phyloP scores from a whole-genome alignment of 2,888 invertebrate genomes.

The Acleris laterana region DNA sequence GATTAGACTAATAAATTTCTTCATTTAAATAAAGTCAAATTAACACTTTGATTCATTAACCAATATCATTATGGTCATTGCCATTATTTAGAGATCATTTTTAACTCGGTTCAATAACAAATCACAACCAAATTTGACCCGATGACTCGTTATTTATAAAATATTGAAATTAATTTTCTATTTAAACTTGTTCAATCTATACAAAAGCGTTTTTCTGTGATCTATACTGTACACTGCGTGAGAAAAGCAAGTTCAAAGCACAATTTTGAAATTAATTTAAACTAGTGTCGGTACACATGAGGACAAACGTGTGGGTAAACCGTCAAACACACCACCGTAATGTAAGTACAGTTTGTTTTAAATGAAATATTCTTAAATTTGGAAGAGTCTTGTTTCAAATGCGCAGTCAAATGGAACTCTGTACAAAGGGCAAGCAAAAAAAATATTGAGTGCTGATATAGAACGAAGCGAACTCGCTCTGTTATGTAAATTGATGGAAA shows the following conservation, averaged over 20 bases:
- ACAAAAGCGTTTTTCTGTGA: conserved; percentile 37
- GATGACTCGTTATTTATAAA: conserved; percentile 23
- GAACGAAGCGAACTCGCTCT: neutral
- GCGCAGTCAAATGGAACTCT: too few species aligned
- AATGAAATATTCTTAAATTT: too few species aligned
- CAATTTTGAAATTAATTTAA: conserved; percentile 69
- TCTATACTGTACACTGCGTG: conserved; percentile 55
- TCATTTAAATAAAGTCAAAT: too few species aligned
- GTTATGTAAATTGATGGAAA: conserved; percentile 26
- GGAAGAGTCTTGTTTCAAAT: too few species aligned
- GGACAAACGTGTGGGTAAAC: conserved; percentile 37
- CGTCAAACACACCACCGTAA: neutral
- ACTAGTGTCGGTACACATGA: conserved; percentile 54
- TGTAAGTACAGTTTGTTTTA: too few species aligned
- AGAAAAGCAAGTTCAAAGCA: conserved; percentile 60
- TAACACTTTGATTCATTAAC: too few species aligned
- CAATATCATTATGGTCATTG: neutral
- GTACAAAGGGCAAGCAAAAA: too few species aligned
- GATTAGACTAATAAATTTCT: too few species aligned
- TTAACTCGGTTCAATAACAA: conserved; percentile 6
- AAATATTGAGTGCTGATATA: too few species aligned
- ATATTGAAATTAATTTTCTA: conserved; percentile 22
- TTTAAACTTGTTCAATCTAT: conserved; percentile 25
- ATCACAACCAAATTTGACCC: conserved; percentile 7
- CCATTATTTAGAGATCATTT: neutral